Conservation (phyloP, 2,113 vertebrate species). For the Lagopus muta region DNA sequence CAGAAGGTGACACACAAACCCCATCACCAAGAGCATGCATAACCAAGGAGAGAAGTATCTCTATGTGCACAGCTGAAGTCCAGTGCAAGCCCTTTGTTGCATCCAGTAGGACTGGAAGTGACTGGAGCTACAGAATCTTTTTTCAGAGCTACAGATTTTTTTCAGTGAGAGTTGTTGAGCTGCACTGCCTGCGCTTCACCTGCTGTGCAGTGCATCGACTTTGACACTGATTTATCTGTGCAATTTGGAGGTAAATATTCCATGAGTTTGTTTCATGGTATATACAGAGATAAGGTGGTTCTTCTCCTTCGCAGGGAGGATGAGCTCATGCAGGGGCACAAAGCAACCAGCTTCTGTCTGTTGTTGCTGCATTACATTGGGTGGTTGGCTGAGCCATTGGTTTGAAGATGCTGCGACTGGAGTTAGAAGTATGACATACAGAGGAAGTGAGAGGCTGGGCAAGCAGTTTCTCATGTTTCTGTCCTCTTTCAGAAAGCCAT, state of each 20-base stretch:
- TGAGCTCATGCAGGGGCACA: not conserved
- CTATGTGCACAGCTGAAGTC: not conserved
- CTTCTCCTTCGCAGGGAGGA: not conserved
- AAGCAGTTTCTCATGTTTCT: not conserved
- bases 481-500: not conserved
- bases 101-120: not conserved
- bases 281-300: not conserved
- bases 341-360: not conserved
- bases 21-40: not conserved
- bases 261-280: too few relatives aligned
- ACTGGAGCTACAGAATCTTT: not conserved
- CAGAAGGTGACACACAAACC: not conserved
- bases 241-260: not conserved
- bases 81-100: not conserved
- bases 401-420: not conserved
- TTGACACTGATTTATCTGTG: not conserved
- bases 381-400: not conserved
- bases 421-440: not conserved
- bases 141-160: not conserved
- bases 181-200: not conserved
- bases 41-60: not conserved
- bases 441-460: constrained; percentile 12
- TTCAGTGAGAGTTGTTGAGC: not conserved
- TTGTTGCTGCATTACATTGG: not conserved
- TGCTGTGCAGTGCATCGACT: not conserved